These are phyloP conservation scores for Turritopsis dohrnii DNA, from an alignment of 30 jellyfish, hydroid and myxozoan species.

Conservation along the genomic window DNA sequence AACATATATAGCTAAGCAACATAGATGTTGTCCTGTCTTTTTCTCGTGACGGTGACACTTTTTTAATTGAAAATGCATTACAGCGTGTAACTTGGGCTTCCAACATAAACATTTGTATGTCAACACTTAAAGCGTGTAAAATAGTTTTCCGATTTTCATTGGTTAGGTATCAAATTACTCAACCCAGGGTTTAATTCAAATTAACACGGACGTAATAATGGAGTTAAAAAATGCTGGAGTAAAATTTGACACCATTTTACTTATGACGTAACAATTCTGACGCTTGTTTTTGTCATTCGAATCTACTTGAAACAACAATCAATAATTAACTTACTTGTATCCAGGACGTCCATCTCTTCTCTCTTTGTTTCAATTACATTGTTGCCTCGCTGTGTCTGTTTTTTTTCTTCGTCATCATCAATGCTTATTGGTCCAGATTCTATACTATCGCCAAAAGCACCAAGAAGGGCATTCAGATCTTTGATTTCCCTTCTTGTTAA, in stretches of 20 bases:
- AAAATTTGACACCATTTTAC: neutral
- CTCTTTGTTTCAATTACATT: too few relatives aligned
- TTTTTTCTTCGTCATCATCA: neutral
- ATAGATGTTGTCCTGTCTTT: too few relatives aligned
- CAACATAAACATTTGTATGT: neutral
- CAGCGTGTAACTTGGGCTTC: neutral
- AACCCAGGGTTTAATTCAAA: neutral
- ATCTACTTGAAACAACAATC: too few relatives aligned
- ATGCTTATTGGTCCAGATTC: neutral
- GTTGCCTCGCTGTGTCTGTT: neutral
- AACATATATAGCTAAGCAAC: too few relatives aligned
- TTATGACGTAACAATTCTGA: neutral
- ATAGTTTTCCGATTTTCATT: neutral
- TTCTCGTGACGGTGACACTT: neutral
- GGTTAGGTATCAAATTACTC: neutral
- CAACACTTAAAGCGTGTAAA: neutral
- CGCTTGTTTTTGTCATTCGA: neutral
- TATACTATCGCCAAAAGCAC: neutral
- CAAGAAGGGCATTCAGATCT: conserved; percentile 4
- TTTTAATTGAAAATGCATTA: too few relatives aligned
- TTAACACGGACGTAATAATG: neutral
- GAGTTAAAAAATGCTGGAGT: neutral
- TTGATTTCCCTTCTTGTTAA: conserved; percentile 1
- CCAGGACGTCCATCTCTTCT: too few relatives aligned
- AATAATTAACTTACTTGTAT: too few relatives aligned